phyloP scores from a whole-genome alignment of 2,113 vertebrate genomes.

The Podilymbus podiceps region DNA sequence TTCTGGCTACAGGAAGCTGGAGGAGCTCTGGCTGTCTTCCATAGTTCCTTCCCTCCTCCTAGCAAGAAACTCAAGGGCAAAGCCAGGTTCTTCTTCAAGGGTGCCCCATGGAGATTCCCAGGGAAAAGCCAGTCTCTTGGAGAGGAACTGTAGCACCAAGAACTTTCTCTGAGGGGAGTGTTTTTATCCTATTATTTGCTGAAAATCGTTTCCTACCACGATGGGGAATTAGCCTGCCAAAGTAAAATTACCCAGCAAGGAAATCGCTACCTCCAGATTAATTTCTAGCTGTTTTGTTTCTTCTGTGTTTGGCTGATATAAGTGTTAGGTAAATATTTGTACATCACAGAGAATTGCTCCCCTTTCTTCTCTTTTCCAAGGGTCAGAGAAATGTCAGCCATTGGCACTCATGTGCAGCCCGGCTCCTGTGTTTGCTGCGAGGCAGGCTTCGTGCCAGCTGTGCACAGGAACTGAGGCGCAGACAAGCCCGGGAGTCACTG shows the following conservation, averaged over 20 bases:
- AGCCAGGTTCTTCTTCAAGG: neutral
- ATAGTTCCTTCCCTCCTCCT: neutral
- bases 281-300: neutral
- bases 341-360: neutral
- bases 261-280: conserved; percentile 4
- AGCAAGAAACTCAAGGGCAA: neutral
- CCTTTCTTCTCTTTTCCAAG: conserved; percentile 33
- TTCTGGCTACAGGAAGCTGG: neutral
- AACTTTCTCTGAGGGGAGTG: neutral
- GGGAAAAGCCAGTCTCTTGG: neutral
- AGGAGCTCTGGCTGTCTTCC: neutral
- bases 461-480: rapidly evolving
- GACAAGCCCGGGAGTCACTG: rapidly evolving
- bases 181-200: conserved; percentile 1
- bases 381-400: neutral
- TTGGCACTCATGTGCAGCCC: neutral
- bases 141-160: neutral
- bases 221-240: neutral
- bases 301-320: neutral
- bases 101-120: neutral
- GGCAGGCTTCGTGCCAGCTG: neutral
- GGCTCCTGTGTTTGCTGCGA: neutral
- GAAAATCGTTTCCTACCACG: neutral
- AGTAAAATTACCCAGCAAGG: neutral
- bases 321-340: conserved; percentile 53